These are phyloP conservation scores for Acanthoscelides obtectus DNA, from an alignment of 2,888 invertebrate genomes.

Conservation along the genomic window DNA sequence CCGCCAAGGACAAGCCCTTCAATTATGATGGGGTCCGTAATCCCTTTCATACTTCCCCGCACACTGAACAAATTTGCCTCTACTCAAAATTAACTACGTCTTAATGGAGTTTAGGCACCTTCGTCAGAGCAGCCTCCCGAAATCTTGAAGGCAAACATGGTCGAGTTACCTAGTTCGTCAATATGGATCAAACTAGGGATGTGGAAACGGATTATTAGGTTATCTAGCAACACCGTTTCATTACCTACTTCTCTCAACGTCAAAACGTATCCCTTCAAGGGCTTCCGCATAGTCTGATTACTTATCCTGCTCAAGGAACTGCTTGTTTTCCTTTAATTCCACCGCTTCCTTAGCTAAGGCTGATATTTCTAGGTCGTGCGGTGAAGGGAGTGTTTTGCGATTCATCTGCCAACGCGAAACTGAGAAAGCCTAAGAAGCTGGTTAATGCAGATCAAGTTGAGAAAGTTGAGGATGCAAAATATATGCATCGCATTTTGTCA, in stretches of 20 bases:
- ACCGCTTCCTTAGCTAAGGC: background rate
- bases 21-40: background rate
- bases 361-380: background rate
- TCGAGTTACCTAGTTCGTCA: background rate
- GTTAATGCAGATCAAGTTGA: no score
- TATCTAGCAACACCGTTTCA: background rate
- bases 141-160: background rate
- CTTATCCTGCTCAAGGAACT: background rate
- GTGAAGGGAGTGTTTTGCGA: background rate
- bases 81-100: background rate
- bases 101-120: background rate
- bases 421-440: no score
- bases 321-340: background rate
- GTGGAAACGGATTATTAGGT: background rate
- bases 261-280: background rate
- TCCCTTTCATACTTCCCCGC: background rate
- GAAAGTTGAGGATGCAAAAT: no score
- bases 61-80: background rate
- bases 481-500: no score
- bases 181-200: background rate
- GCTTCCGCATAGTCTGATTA: background rate
- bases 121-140: background rate
- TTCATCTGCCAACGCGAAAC: no score
- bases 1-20: background rate
- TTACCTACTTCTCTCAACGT: background rate